Percentiles rank a stretch among this genome's conserved stretches.
These are phyloP conservation scores for Erythrolamprus reginae DNA, from an alignment of 2,113 vertebrate genomes.

Conservation along the genomic window DNA sequence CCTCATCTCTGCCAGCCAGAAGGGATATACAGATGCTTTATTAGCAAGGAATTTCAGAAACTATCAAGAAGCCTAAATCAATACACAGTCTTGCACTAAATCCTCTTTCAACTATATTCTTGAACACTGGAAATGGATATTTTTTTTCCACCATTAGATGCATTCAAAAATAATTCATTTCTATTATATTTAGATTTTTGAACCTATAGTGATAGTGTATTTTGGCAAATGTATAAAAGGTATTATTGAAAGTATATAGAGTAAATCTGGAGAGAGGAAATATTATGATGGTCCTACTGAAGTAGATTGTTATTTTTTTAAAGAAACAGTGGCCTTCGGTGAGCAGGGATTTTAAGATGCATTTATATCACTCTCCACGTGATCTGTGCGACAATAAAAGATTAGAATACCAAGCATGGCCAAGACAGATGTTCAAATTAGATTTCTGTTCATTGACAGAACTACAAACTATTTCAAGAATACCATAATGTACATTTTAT, in stretches of 20 bases:
- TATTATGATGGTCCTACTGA: neutral
- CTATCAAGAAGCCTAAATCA: constrained; percentile 44
- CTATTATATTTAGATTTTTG: constrained; percentile 26
- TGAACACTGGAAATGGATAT: constrained; percentile 32
- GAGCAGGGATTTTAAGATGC: neutral
- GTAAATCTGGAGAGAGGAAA: neutral
- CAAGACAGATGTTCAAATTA: neutral
- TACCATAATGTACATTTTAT: neutral
- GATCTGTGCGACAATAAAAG: neutral
- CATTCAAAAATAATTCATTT: constrained; percentile 23
- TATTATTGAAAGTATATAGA: neutral
- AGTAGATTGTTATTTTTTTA: neutral
- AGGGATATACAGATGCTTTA: constrained; percentile 46
- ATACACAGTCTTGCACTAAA: constrained; percentile 46
- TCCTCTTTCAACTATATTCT: constrained; percentile 27
- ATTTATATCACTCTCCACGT: neutral
- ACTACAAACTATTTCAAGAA: neutral
- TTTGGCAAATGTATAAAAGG: neutral
- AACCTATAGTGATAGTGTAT: neutral
- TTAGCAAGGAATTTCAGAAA: constrained; percentile 37
- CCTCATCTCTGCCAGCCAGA: constrained; percentile 34
- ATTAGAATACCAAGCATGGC: neutral
- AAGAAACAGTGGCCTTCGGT: neutral
- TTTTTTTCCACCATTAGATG: constrained; percentile 24
- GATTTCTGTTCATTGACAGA: constrained; percentile 1